These are phyloP conservation scores for Parotia lawesii DNA, from an alignment of 2,113 vertebrate genomes.

Conservation along the genomic window DNA sequence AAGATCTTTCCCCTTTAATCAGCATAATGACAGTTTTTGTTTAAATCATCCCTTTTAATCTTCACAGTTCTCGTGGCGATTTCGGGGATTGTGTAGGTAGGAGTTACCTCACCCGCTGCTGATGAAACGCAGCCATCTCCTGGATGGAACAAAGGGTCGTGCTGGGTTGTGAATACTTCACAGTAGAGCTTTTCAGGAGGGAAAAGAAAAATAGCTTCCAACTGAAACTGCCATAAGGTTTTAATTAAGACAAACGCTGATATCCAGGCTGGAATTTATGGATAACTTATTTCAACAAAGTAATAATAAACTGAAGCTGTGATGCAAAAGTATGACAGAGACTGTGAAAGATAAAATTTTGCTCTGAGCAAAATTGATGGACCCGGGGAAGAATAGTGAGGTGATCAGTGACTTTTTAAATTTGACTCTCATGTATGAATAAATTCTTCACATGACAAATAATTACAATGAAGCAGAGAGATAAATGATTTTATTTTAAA, in stretches of 20 bases:
- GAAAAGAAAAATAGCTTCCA: conserved; percentile 35
- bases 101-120: conserved; percentile 39
- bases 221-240: conserved; percentile 36
- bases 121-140: conserved; percentile 51
- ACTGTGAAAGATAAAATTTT: background rate
- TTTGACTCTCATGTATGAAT: background rate
- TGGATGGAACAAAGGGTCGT: conserved; percentile 18
- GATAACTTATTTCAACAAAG: conserved; percentile 41
- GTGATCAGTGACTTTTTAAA: background rate
- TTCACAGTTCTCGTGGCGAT: conserved; percentile 45
- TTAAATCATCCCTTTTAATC: conserved; percentile 52
- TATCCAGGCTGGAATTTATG: conserved; percentile 17
- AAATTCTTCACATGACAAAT: background rate
- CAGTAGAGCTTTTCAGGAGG: conserved; percentile 36
- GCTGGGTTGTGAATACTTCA: conserved; percentile 23
- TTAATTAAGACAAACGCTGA: conserved; percentile 50
- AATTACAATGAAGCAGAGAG: background rate
- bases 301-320: background rate
- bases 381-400: background rate
- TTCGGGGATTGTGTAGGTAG: conserved; percentile 48
- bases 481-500: background rate
- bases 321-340: background rate
- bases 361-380: background rate
- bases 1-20: conserved; percentile 54
- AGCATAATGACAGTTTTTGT: conserved; percentile 54